Evolutionary conservation across 2,113 vertebrate species (phyloP).

Genomic region (Danionella cerebrum): DNA sequence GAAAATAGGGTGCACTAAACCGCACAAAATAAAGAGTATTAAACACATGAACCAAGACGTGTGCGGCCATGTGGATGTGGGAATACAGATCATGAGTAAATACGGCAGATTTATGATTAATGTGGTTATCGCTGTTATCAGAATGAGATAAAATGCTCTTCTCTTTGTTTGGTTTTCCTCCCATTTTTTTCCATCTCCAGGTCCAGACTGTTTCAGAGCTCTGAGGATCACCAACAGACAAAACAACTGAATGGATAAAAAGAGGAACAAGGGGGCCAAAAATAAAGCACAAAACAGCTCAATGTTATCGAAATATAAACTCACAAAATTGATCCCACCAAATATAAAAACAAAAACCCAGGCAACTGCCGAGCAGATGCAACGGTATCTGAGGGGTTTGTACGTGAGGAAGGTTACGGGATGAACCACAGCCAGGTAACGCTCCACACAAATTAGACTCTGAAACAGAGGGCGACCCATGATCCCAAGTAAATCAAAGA

Average conservation of each 20-base stretch:
- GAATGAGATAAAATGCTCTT: slow-evolving; percentile 4
- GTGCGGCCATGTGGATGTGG: too few relatives aligned
- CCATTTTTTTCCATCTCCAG: not conserved
- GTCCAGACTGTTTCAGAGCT: slow-evolving; percentile 11
- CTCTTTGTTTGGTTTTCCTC: not conserved
- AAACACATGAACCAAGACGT: too few relatives aligned
- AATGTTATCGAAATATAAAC: not conserved
- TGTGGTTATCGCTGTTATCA: too few relatives aligned
- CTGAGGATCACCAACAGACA: not conserved
- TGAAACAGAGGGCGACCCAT: slow-evolving; percentile 2
- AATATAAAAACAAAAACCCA: not conserved
- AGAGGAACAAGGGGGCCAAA: not conserved
- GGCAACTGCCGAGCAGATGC: not conserved
- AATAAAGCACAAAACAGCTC: not conserved
- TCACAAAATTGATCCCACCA: not conserved
- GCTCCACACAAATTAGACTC: not conserved
- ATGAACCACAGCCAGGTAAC: not conserved
- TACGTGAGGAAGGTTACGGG: not conserved
- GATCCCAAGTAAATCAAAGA: not conserved
- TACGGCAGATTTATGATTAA: too few relatives aligned
- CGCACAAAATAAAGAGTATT: not conserved
- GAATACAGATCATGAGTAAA: too few relatives aligned
- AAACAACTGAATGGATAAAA: not conserved
- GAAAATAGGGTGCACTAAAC: not conserved
- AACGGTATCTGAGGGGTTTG: slow-evolving; percentile 3